phyloP scores from a whole-genome alignment of 2,888 invertebrate genomes.

The Cheilosia grossa region DNA sequence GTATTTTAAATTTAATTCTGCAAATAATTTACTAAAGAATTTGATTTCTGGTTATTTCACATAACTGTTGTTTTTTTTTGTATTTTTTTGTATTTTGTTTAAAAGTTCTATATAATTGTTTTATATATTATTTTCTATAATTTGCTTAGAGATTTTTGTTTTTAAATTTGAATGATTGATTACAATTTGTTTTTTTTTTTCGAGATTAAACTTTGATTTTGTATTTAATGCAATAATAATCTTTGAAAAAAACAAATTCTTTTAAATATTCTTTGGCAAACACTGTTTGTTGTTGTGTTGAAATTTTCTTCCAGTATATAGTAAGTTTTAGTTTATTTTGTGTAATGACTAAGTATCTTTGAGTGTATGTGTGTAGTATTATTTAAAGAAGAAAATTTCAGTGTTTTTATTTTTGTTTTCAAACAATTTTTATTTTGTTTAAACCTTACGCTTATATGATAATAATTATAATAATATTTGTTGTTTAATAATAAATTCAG shows the following conservation, averaged over 20 bases:
- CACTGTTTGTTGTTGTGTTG: conserved; percentile 58
- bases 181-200: conserved; percentile 55
- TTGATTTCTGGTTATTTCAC: conserved; percentile 51
- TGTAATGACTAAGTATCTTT: conserved; percentile 52
- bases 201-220: conserved; percentile 64
- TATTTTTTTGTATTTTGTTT: conserved; percentile 43
- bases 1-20: conserved; percentile 66
- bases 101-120: conserved; percentile 53
- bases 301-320: conserved; percentile 56
- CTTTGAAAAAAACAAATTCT: conserved; percentile 48
- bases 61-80: conserved; percentile 47
- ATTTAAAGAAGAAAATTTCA: conserved; percentile 65
- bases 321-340: conserved; percentile 30
- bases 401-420: conserved; percentile 38
- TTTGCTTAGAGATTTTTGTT: conserved; percentile 70
- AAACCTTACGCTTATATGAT: conserved; percentile 64
- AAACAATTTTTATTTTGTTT: conserved; percentile 37
- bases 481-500: conserved; percentile 66
- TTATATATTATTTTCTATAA: conserved; percentile 41
- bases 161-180: conserved; percentile 64
- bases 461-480: conserved; percentile 64
- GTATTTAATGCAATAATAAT: conserved; percentile 44
- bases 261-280: conserved; percentile 72
- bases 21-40: conserved; percentile 71
- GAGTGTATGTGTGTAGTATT: conserved; percentile 19